phyloP scores from a whole-genome alignment of 2,797 vertebrate genomes.

The Sebastes baramenuke region DNA sequence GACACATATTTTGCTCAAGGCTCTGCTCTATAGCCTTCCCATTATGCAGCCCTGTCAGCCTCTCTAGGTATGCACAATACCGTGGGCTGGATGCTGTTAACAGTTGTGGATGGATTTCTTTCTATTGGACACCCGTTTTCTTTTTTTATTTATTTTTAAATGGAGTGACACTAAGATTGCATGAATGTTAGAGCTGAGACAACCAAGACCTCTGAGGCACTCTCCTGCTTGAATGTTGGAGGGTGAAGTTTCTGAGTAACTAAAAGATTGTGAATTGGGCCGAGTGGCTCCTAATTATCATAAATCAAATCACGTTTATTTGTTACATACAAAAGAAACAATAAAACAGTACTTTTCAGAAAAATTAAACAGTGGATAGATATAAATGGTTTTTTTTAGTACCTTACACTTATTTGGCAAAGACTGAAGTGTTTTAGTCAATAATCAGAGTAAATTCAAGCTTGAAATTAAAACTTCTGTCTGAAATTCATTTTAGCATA shows the following conservation, averaged over 20 bases:
- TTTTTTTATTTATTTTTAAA: not conserved
- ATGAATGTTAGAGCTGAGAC: not conserved
- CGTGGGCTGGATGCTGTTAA: not conserved
- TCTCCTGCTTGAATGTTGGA: not conserved
- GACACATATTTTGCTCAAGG: conserved; percentile 15
- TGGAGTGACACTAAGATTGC: not conserved
- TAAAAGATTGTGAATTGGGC: not conserved
- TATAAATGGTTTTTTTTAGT: not conserved
- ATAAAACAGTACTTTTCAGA: not conserved
- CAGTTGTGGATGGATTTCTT: not conserved
- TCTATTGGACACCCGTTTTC: not conserved
- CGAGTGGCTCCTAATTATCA: not conserved
- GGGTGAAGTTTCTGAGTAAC: not conserved
- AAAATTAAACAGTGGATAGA: not conserved
- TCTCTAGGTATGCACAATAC: not conserved
- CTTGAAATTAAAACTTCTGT: not conserved
- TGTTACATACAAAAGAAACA: not conserved
- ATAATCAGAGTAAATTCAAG: not conserved
- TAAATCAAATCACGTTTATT: not conserved
- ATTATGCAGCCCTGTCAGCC: conserved; percentile 6
- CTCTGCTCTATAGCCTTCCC: not conserved
- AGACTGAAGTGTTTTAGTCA: not conserved
- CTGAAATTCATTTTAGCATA: not conserved
- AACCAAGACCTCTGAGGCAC: not conserved
- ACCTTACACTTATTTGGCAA: not conserved